phyloP scores from a whole-genome alignment of 2,888 invertebrate species.

The Macaria liturata region DNA sequence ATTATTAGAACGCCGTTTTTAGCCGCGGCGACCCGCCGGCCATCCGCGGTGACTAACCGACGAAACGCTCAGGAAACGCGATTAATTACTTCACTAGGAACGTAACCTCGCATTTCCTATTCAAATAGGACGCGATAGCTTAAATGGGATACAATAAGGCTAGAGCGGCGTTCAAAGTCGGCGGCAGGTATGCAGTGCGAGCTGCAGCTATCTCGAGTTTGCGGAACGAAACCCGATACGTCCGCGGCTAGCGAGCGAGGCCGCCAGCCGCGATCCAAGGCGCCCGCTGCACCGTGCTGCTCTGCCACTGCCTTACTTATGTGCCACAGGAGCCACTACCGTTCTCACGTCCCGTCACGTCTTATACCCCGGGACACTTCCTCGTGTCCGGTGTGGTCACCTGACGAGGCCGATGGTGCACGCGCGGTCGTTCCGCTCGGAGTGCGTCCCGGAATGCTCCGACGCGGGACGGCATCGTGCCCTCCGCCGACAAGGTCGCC shows the following conservation, averaged over 20 bases:
- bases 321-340: slow-evolving; percentile 30
- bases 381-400: slow-evolving; percentile 38
- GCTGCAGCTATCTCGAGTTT: slow-evolving; percentile 74
- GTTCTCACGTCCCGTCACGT: slow-evolving; percentile 20
- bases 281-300: slow-evolving; percentile 39
- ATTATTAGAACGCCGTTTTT: slow-evolving; percentile 79
- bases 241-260: slow-evolving; percentile 70
- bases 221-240: slow-evolving; percentile 79
- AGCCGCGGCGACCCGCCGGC: slow-evolving; percentile 59
- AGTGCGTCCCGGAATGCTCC: slow-evolving; percentile 42
- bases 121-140: slow-evolving; percentile 61
- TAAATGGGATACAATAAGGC: slow-evolving; percentile 67
- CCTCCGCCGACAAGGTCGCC: slow-evolving; percentile 53
- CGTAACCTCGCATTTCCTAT: slow-evolving; percentile 68
- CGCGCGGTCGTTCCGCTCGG: slow-evolving; percentile 43
- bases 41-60: slow-evolving; percentile 61
- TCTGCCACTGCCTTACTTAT: slow-evolving; percentile 23
- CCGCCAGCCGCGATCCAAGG: slow-evolving; percentile 37
- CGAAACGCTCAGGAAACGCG: slow-evolving; percentile 56
- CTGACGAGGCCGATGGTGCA: slow-evolving; percentile 33
- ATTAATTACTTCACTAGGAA: slow-evolving; percentile 57
- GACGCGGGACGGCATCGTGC: slow-evolving; percentile 28
- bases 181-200: slow-evolving; percentile 60
- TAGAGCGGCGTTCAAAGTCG: slow-evolving; percentile 64
- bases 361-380: slow-evolving; percentile 36